A percentile compares a stretch with the other conserved stretches of the same genome.
phyloP scores from a whole-genome alignment of 2,797 vertebrate genomes.

The Hoplostethus atlanticus region DNA sequence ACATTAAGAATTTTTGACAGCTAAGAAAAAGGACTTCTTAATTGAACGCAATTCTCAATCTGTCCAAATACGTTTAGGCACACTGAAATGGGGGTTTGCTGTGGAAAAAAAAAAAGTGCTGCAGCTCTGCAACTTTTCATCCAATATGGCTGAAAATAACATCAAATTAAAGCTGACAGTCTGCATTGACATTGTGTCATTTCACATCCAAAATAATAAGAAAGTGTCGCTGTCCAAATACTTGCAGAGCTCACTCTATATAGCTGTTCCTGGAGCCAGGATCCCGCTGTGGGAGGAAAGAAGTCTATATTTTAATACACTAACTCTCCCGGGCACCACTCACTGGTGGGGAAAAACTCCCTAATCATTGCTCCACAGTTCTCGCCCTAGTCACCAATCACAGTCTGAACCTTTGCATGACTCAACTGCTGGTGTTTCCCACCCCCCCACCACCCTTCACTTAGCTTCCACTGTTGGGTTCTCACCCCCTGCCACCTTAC shows the following conservation, averaged over 20 bases:
- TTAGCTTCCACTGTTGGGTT: not conserved
- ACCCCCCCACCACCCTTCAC: constrained; percentile 1
- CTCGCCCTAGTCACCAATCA: constrained; percentile 23
- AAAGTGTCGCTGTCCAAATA: constrained; percentile 61
- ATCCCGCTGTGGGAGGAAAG: constrained; percentile 19
- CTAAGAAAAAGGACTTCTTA: constrained; percentile 18
- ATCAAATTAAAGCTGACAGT: constrained; percentile 54
- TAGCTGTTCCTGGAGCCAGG: constrained; percentile 39
- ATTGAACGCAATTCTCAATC: constrained; percentile 30
- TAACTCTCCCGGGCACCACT: constrained; percentile 34
- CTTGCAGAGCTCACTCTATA: constrained; percentile 48
- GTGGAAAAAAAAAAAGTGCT: constrained; percentile 23
- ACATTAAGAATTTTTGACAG: constrained; percentile 39
- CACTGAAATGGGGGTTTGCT: constrained; percentile 22
- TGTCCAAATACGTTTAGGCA: constrained; percentile 24
- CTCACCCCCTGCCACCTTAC: not conserved
- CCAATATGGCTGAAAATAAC: constrained; percentile 33
- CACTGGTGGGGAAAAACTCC: constrained; percentile 23
- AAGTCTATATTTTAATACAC: constrained; percentile 39
- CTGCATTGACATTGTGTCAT: constrained; percentile 27
- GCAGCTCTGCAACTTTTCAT: constrained; percentile 28
- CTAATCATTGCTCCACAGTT: constrained; percentile 32
- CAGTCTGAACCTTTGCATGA: constrained; percentile 12
- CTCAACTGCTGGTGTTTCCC: constrained; percentile 12
- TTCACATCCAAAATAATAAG: constrained; percentile 63